Conservation (phyloP, 2,113 vertebrate species). For the Nymphicus hollandicus region DNA sequence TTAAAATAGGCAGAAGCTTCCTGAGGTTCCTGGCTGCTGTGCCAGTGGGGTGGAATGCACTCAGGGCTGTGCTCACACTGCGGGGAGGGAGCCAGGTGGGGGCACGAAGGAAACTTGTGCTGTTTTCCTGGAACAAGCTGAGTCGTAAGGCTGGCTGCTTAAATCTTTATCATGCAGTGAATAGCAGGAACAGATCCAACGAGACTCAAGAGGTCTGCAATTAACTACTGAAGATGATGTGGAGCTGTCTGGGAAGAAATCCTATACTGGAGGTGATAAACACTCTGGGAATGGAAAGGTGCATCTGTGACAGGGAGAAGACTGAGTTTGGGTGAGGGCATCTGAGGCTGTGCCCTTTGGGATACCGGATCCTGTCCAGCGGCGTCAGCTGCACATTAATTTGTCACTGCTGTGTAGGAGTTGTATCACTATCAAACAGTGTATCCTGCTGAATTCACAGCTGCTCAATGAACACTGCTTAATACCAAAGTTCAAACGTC, state of each 20-base stretch:
- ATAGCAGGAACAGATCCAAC: neutral
- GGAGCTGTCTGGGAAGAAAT: neutral
- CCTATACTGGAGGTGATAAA: neutral
- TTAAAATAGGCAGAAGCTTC: neutral
- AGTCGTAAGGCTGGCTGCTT: neutral
- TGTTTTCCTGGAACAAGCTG: neutral
- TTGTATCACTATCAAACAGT: neutral
- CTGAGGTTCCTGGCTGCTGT: neutral
- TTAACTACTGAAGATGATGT: neutral
- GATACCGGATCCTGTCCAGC: neutral
- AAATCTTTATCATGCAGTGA: neutral
- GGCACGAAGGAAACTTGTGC: accelerated
- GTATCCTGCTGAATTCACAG: neutral
- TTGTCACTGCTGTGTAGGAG: neutral
- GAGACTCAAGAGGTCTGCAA: neutral
- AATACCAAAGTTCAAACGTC: neutral
- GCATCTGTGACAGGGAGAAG: neutral
- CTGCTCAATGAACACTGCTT: neutral
- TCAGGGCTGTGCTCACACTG: accelerated
- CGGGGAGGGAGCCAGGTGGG: accelerated
- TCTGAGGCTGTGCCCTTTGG: neutral
- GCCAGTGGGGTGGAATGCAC: neutral
- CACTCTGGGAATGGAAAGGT: neutral
- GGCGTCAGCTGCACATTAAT: neutral
- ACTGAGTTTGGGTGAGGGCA: neutral